Conservation (phyloP, 2,888 invertebrate species). For the Dermolepida albohirtum region DNA sequence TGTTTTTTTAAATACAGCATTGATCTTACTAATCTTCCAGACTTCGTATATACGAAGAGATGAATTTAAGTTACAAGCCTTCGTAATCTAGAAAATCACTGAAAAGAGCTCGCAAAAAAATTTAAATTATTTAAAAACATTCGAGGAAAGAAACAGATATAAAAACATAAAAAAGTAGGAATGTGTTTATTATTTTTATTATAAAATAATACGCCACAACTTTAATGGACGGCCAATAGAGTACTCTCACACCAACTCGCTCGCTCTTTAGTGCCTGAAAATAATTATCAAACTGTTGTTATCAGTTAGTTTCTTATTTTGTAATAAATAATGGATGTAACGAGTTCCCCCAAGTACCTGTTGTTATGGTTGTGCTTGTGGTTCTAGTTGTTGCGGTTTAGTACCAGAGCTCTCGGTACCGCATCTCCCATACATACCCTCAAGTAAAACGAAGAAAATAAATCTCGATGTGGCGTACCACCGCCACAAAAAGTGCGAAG, state of each 20-base stretch:
- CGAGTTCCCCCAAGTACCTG: slow-evolving; percentile 44
- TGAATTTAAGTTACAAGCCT: no score
- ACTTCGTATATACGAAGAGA: no score
- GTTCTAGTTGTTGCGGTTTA: slow-evolving; percentile 7
- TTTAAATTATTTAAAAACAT: no score
- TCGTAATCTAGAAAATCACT: no score
- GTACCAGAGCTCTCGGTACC: background rate
- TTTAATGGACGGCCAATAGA: slow-evolving; percentile 4
- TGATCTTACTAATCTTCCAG: no score
- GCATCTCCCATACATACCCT: slow-evolving; percentile 33
- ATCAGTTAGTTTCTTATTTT: slow-evolving; percentile 44
- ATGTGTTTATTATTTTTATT: slow-evolving; percentile 16
- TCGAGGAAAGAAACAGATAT: no score
- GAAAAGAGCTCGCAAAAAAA: no score
- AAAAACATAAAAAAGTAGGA: no score
- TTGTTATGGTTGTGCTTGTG: slow-evolving; percentile 20
- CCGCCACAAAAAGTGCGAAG: slow-evolving; percentile 57
- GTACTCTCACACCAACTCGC: slow-evolving; percentile 7
- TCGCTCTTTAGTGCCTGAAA: slow-evolving; percentile 38
- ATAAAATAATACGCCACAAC: slow-evolving; percentile 13
- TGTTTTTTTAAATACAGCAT: no score
- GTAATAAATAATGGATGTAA: slow-evolving; percentile 49
- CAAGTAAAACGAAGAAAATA: slow-evolving; percentile 47
- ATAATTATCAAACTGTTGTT: slow-evolving; percentile 44
- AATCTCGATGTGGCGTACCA: slow-evolving; percentile 38